Conservation (phyloP, 2,113 vertebrate species). For the Rissa tridactyla region DNA sequence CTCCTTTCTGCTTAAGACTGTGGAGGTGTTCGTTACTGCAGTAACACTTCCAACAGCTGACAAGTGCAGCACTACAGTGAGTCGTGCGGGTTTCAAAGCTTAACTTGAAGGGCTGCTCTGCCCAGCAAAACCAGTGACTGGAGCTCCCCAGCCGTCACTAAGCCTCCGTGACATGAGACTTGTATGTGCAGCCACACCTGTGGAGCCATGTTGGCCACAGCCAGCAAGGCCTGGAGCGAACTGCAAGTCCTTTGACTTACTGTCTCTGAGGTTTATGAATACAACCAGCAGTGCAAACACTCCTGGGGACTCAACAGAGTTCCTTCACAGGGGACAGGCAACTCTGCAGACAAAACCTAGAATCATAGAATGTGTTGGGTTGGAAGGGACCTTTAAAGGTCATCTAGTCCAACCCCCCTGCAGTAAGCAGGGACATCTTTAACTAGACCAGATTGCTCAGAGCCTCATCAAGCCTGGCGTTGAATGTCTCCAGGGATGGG, state of each 20-base stretch:
- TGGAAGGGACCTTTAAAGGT: too few species aligned
- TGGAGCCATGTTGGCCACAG: accelerated
- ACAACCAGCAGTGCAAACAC: accelerated
- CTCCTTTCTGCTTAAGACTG: accelerated
- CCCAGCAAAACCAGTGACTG: accelerated
- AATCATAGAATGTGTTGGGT: too few species aligned
- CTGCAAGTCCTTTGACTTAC: too few species aligned
- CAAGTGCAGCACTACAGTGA: accelerated
- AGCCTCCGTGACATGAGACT: accelerated
- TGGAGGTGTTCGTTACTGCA: accelerated
- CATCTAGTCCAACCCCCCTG: too few species aligned
- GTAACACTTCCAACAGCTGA: accelerated
- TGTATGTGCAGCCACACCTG: accelerated
- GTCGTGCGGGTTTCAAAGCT: accelerated
- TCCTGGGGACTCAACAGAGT: not conserved
- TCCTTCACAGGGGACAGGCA: accelerated
- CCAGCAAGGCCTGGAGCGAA: accelerated
- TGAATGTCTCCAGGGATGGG: too few species aligned
- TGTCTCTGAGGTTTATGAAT: too few species aligned
- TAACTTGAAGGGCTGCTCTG: accelerated
- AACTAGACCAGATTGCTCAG: too few species aligned
- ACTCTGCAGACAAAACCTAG: not conserved
- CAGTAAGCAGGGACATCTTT: too few species aligned
- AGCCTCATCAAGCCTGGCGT: too few species aligned
- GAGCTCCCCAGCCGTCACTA: accelerated